Evolutionary conservation across 2,113 vertebrate species (phyloP), one percentile per base, ranked within the genome.

Genomic region (Trichechus manatus): DNA sequence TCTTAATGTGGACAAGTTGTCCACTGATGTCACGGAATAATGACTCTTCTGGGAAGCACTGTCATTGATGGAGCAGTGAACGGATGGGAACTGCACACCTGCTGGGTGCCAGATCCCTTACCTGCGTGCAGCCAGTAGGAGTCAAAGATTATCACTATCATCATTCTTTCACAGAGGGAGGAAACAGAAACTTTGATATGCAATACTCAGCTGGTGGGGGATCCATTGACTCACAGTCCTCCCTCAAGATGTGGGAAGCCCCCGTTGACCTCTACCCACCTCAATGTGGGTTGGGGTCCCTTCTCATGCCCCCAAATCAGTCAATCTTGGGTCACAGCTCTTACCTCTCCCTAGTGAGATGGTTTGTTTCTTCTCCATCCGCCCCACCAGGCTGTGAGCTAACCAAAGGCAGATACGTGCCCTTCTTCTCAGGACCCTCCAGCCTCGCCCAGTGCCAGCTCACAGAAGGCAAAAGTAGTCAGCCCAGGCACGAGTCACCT

Each of bases 31-130:
- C 53, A 56, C 15, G 53, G 13, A 56, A 47, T 47, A 3, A 2
- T 19, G 33, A 2, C 31, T 22, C 17, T n/a, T 82, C 33, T 84
- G 79, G 33, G 47, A 50, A 42, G 53, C 0, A 8, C 42, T 4
- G 25, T 74, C 1, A 0, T 0, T 9, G 74, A 36, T 3, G 8
- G 79, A 17, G 47, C 47, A 53, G 29, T 1, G 17, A 39, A 4
- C 1, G 3, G 47, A 11, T 1, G 20, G 80, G n/a, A 29, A 39
- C 25, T 2, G n/a, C 9, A 1, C 0, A 3, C 1, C 31, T 66
- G 0, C 50, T 70, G 29, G 53, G 4, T 39, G 23, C n/a, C 44
- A 0, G 50, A 39, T 27, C 36, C 10, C 11, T 66, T 33, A 33
- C 3, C 3, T 2, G 27, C 53, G 13, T 56, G 15, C 8, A 22